Conservation (phyloP, 2,113 vertebrate species). For the Lepus europaeus region DNA sequence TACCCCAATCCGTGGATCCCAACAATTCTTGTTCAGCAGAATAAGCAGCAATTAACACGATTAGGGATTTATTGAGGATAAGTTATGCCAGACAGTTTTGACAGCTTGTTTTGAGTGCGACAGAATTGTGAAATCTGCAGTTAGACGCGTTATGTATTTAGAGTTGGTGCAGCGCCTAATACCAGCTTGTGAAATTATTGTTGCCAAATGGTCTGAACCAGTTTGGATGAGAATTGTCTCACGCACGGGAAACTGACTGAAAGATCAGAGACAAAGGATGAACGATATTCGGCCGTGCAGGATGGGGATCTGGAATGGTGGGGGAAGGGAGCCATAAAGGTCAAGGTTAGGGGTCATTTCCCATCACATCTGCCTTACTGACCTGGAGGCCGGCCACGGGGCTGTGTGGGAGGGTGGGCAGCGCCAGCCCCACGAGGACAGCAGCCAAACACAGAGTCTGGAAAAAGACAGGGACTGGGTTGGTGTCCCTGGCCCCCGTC, state of each 20-base stretch:
- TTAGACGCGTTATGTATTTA: constrained; percentile 43
- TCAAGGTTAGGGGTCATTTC: background rate
- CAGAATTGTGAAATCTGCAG: constrained; percentile 54
- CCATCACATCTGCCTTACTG: background rate
- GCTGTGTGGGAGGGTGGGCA: rapidly evolving
- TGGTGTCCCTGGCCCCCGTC: rapidly evolving
- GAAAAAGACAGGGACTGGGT: background rate
- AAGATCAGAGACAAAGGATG: background rate
- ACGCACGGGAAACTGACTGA: background rate
- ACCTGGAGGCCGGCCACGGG: rapidly evolving
- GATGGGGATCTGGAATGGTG: background rate
- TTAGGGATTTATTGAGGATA: constrained; percentile 72
- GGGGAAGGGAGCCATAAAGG: background rate
- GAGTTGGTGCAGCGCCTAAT: background rate
- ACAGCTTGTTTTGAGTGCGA: constrained; percentile 74
- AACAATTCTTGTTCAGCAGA: constrained; percentile 52
- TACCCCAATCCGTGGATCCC: constrained; percentile 37
- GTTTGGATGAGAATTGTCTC: background rate
- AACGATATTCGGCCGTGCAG: background rate
- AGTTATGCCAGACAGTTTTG: constrained; percentile 76
- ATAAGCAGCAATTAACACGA: constrained; percentile 72
- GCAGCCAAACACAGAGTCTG: rapidly evolving
- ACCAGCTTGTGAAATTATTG: background rate
- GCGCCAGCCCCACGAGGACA: background rate
- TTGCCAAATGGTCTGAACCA: background rate